These are phyloP conservation scores for Calyptommatus sinebrachiatus DNA, from an alignment of 2,113 vertebrate species.

Conservation along the genomic window DNA sequence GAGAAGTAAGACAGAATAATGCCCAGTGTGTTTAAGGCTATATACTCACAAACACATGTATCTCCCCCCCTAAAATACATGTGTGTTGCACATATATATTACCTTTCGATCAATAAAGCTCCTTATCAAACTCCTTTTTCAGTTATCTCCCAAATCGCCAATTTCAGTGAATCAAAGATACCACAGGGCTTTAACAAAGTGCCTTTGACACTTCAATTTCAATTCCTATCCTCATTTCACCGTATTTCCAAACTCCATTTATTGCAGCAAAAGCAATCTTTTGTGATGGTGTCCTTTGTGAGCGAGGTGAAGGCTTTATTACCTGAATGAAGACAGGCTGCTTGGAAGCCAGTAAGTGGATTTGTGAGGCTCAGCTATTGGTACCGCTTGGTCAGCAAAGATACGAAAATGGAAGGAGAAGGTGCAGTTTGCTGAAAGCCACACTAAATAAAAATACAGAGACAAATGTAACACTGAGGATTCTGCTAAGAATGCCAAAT, in stretches of 20 bases:
- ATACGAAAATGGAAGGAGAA: constrained; percentile 6
- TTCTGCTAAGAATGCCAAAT: background rate
- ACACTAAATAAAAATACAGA: constrained; percentile 26
- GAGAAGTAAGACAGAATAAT: no score
- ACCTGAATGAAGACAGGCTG: constrained; percentile 11
- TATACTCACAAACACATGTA: no score
- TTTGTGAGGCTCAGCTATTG: constrained; percentile 34
- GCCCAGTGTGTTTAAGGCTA: no score
- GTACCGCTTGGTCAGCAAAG: constrained; percentile 27
- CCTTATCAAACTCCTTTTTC: background rate
- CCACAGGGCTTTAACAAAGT: background rate
- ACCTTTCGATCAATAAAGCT: background rate
- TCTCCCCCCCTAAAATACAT: no score
- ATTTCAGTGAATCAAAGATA: background rate
- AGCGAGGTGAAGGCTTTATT: constrained; percentile 27
- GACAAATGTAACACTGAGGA: background rate
- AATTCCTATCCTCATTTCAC: background rate
- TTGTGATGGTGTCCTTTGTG: background rate
- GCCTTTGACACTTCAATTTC: background rate
- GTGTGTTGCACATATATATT: no score
- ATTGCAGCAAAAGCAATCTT: background rate
- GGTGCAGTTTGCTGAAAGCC: constrained; percentile 14
- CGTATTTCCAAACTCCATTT: constrained; percentile 11
- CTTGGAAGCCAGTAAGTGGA: constrained; percentile 8
- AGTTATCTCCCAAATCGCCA: background rate